Evolutionary conservation across 1,140 invertebrate species (phyloP).

Genomic region (Uloborus diversus): DNA sequence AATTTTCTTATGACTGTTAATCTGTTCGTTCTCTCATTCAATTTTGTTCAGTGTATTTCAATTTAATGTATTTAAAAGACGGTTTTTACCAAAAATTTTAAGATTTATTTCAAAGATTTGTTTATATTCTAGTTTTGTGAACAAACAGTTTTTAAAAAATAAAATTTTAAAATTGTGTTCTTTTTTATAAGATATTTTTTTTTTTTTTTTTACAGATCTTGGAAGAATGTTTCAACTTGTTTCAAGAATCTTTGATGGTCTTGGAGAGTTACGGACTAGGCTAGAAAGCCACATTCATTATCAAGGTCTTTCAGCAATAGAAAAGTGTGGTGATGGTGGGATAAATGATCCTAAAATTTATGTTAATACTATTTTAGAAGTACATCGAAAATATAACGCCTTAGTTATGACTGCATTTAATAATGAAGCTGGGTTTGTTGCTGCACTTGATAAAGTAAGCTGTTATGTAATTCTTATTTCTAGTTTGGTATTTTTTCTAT

Average conservation of each 20-base stretch:
- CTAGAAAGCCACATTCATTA: slow-evolving; percentile 93
- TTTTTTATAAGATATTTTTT: neutral
- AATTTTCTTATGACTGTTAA: no score
- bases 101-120: no score
- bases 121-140: no score
- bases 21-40: no score
- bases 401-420: slow-evolving; percentile 93
- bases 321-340: slow-evolving; percentile 94
- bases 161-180: neutral
- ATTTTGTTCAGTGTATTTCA: no score
- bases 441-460: slow-evolving; percentile 62
- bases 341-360: slow-evolving; percentile 92
- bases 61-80: no score
- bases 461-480: no score
- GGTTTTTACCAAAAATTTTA: no score
- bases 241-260: slow-evolving; percentile 89
- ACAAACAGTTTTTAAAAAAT: no score
- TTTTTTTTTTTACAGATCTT: slow-evolving; percentile 72
- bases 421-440: slow-evolving; percentile 78
- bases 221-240: slow-evolving; percentile 96
- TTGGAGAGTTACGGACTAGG: slow-evolving; percentile 86
- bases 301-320: slow-evolving; percentile 81
- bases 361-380: slow-evolving; percentile 95
- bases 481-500: no score
- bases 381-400: slow-evolving; percentile 97